phyloP scores from a whole-genome alignment of 2,888 invertebrate genomes.

The Bombylius discolor region DNA sequence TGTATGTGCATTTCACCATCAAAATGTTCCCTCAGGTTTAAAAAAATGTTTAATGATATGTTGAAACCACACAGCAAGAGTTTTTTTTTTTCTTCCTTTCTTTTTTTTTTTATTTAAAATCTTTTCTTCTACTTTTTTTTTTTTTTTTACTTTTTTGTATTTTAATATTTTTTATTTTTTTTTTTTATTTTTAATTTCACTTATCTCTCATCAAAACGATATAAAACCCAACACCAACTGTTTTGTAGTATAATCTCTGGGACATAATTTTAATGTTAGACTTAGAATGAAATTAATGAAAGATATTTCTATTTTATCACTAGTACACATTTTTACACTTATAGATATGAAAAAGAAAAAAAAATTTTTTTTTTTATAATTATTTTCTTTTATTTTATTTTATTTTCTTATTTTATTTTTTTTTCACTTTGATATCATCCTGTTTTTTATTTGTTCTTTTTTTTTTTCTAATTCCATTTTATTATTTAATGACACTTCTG shows the following conservation, averaged over 20 bases:
- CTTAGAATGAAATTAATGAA: slow-evolving; percentile 15
- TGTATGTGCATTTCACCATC: not conserved
- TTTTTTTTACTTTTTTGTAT: not conserved
- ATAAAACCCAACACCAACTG: not conserved
- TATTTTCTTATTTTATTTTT: no score
- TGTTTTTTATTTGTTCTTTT: no score
- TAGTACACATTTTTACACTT: not conserved
- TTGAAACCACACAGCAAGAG: not conserved
- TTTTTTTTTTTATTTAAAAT: no score
- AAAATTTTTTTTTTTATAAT: not conserved
- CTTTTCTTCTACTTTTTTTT: no score
- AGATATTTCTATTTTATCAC: not conserved
- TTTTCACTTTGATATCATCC: no score
- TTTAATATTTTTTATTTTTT: not conserved
- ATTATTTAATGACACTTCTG: no score
- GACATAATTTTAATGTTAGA: slow-evolving; percentile 16
- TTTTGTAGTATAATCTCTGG: slow-evolving; percentile 1
- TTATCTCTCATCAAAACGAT: not conserved
- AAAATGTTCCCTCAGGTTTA: not conserved
- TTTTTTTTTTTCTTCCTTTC: not conserved
- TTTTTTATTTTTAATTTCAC: not conserved
- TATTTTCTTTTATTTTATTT: no score
- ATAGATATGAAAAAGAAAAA: no score
- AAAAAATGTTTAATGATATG: not conserved
- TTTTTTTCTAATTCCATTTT: no score